A percentile compares a stretch with the other conserved stretches of the same genome.
phyloP scores from a whole-genome alignment of 2,113 vertebrate species.

The Aix galericulata region DNA sequence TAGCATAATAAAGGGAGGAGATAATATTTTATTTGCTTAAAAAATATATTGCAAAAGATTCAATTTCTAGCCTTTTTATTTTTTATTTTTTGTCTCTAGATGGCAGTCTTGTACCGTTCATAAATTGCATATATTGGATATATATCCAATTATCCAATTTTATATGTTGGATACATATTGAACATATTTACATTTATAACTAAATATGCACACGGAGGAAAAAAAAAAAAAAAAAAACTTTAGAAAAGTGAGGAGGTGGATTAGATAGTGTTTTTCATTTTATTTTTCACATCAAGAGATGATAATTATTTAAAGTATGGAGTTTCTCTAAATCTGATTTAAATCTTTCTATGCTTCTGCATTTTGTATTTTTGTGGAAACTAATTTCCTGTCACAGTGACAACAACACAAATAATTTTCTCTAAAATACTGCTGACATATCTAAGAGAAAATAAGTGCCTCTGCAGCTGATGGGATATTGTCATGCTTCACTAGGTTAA shows the following conservation, averaged over 20 bases:
- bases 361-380: background rate
- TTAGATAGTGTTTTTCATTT: background rate
- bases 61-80: rapidly evolving
- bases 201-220: rapidly evolving
- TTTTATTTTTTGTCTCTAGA: conserved; percentile 30
- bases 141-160: no score
- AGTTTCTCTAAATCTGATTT: background rate
- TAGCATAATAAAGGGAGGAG: rapidly evolving
- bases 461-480: background rate
- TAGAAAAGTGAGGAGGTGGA: background rate
- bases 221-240: background rate
- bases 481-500: conserved; percentile 7
- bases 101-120: conserved; percentile 44
- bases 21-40: background rate
- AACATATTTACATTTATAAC: rapidly evolving
- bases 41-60: background rate
- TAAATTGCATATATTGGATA: background rate
- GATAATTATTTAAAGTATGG: background rate
- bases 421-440: background rate
- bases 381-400: background rate
- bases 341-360: background rate
- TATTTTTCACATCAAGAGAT: background rate
- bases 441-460: background rate
- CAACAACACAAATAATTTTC: conserved; percentile 11
- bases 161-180: no score